Evolutionary conservation across 1,140 invertebrate genomes (phyloP).

Genomic region (Chionoecetes opilio): DNA sequence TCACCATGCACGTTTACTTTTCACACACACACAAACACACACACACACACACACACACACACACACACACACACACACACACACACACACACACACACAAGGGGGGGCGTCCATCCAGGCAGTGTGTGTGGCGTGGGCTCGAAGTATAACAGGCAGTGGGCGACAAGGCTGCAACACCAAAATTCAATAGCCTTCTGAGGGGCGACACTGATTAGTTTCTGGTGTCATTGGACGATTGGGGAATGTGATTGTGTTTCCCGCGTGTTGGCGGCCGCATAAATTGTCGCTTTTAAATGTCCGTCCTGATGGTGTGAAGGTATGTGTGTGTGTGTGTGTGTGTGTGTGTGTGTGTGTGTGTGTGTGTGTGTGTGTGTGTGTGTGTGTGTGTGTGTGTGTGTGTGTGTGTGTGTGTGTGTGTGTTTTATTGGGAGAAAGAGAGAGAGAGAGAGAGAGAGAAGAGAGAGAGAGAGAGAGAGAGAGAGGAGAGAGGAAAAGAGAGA

Average conservation of each 20-base stretch:
- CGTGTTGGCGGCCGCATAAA: conserved; percentile 50
- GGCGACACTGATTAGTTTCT: conserved; percentile 71
- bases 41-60: conserved; percentile 50
- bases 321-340: conserved; percentile 51
- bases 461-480: conserved; percentile 53
- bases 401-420: conserved; percentile 44
- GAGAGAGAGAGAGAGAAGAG: not conserved
- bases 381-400: conserved; percentile 52
- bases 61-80: conserved; percentile 67
- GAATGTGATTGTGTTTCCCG: conserved; percentile 70
- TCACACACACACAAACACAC: conserved; percentile 31
- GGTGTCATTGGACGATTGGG: conserved; percentile 54
- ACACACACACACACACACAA: not conserved
- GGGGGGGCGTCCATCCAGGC: not conserved
- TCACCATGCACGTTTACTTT: too few species aligned
- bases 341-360: conserved; percentile 44
- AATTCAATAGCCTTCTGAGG: conserved; percentile 71
- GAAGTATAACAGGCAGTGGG: conserved; percentile 55
- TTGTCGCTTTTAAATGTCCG: conserved; percentile 68
- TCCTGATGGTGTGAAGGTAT: conserved; percentile 21
- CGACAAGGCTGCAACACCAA: conserved; percentile 65
- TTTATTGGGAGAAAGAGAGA: too few species aligned
- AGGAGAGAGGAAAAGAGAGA: not conserved
- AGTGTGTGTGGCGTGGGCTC: not conserved
- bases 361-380: conserved; percentile 30